Conservation (phyloP, 1,140 invertebrate species). For the Tetragnatha versicolor region DNA sequence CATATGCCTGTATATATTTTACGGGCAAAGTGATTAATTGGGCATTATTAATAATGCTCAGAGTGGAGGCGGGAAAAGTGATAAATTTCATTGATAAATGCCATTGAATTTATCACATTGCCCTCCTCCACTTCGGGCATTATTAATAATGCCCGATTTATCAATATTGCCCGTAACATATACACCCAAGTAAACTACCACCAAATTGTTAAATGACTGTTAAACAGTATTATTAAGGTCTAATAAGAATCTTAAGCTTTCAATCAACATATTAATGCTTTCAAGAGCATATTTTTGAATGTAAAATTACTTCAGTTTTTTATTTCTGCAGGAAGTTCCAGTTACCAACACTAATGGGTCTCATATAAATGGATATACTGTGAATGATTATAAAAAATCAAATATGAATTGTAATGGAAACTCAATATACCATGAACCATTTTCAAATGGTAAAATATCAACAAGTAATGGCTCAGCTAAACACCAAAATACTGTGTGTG, state of each 20-base stretch:
- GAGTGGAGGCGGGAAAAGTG: no score
- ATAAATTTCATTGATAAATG: no score
- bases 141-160: no score
- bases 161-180: no score
- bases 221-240: background rate
- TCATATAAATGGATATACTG: background rate
- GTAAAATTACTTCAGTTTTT: background rate
- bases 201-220: background rate
- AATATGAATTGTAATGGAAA: slow-evolving; percentile 10
- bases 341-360: background rate
- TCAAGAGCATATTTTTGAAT: background rate
- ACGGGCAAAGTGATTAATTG: no score
- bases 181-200: no score
- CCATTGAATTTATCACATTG: no score
- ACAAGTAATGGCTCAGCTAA: slow-evolving; percentile 1
- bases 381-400: background rate
- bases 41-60: no score
- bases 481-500: background rate
- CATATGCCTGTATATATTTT: no score
- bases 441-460: background rate
- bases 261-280: background rate
- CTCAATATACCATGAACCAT: background rate
- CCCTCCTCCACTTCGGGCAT: no score
- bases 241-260: background rate
- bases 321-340: slow-evolving; percentile 4